Base-by-base conservation (phyloP, 2,797 vertebrate species). In the Rachycentron canadum region DNA sequence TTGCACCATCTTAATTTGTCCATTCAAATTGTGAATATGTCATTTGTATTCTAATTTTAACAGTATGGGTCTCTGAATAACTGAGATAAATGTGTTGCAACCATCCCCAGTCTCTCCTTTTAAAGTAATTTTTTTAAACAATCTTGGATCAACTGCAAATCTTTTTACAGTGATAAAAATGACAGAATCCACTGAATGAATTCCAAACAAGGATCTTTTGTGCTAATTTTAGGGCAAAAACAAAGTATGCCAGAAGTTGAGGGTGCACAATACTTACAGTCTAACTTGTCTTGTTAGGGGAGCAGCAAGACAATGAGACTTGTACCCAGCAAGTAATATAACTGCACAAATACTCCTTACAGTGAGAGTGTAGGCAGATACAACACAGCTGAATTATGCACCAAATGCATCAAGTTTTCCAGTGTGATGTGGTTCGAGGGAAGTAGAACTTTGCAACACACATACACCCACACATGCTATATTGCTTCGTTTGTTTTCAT, bases 351-450 rank as follows among this genome's bases (percentile, higher is more conserved):
- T 82, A 40, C 75, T 43, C 57, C 53, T 85, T 81, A 79, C 87
- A 84, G 65, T 84, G 38, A 53, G 82, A 73, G 73, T 23, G 69
- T 21, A 86, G 75, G 56, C 81, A 64, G 69, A 86, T 73, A 89
- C 86, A 89, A 83, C 73, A 72, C 57, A 57, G 30, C 41, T 92
- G 34, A 91, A 90, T 91, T 89, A 92, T 92, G 86, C 83, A 92
- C 73, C 41, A 7, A 67, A 86, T 75, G 64, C 88, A 89, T 86
- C 79, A 81, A 67, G 84, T 78, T 82, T 73, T 82, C 53, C 72
- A 69, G 64, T 70, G 40, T 50, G 64, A 81, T 66, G 70, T 73
- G 64, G 79, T 78, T 63, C 25, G 74, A 59, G 79, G 71, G 30
- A 76, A 76, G 67, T 53, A 55, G 53, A 69, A 26, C 45, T 53